Evolutionary conservation across 2,797 vertebrate species (phyloP), one percentile per base, ranked within the genome.

Genomic region (Hydrolagus colliei): DNA sequence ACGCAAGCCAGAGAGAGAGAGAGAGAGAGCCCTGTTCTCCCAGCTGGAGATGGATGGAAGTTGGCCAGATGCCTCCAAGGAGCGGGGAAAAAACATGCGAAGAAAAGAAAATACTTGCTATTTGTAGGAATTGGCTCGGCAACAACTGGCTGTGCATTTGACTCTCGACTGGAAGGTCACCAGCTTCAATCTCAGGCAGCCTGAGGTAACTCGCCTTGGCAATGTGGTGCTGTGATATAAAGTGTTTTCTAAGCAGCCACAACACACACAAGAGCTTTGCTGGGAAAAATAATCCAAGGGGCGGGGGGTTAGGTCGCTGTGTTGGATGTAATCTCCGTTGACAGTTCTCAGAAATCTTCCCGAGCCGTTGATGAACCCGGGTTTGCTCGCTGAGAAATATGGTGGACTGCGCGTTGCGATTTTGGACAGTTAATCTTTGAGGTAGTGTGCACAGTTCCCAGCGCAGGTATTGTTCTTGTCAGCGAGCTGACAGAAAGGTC

Each of bases 401-500:
- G 0, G 27, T 68, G 32, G 8, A 16, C 65, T 20, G 4, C 65
- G 20, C 16, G 35, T 63, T 68, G 41, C 6, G 16, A 20, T 71
- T 27, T 84, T 80, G 77, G 62, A 65, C 62, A 80, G 14, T 35
- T 84, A 68, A 84, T 89, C 73, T 73, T 87, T 88, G 87, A 86
- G 88, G 61, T 71, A 73, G 7, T 12, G 35, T 80, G 87, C 84
- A 86, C 82, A 87, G 86, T 73, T 88, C 86, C 89, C 9, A 74
- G 27, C 13, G 32, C 52, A 86, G 86, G 82, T 85, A 71, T 88
- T 87, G 86, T 86, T 87, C 80, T 87, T 89, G 88, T 87, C 75
- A 88, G 86, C 88, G 35, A 65, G 86, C 67, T 88, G 88, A 90
- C 87, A 87, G 86, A 86, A 88, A 90, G 90, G 90, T 89, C 89